Conservation (phyloP, 2,888 invertebrate genomes). For the Tholera decimalis region DNA sequence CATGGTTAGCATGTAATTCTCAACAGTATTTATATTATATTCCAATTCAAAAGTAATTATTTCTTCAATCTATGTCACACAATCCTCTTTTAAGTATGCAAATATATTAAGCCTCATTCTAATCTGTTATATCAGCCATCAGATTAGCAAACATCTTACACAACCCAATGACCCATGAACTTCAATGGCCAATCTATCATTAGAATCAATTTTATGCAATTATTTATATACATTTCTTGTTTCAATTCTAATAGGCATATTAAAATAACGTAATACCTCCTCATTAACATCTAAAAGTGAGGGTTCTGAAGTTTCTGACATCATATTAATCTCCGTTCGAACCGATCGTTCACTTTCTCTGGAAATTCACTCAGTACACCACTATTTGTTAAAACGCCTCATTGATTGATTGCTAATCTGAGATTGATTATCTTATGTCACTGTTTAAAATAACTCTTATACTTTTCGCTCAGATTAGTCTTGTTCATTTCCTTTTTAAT, state of each 20-base stretch:
- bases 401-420: constrained; percentile 78
- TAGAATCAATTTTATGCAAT: constrained; percentile 55
- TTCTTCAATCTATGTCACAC: constrained; percentile 9
- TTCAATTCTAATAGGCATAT: constrained; percentile 61
- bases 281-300: constrained; percentile 79
- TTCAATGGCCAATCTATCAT: constrained; percentile 45
- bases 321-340: constrained; percentile 64
- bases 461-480: constrained; percentile 35
- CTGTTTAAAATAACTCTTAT: constrained; percentile 58
- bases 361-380: constrained; percentile 69
- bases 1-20: background rate
- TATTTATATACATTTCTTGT: constrained; percentile 43
- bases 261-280: constrained; percentile 74
- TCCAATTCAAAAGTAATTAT: constrained; percentile 7
- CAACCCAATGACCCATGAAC: constrained; percentile 53
- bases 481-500: constrained; percentile 48
- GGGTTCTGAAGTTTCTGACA: constrained; percentile 69
- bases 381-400: constrained; percentile 69
- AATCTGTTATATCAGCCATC: constrained; percentile 30
- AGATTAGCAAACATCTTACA: constrained; percentile 49
- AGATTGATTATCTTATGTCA: constrained; percentile 63
- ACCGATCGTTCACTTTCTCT: constrained; percentile 75
- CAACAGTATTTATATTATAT: background rate
- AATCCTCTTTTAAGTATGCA: constrained; percentile 20
- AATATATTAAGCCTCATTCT: constrained; percentile 26